phyloP scores from a whole-genome alignment of 2,888 invertebrate species.

The Spodoptera picta region DNA sequence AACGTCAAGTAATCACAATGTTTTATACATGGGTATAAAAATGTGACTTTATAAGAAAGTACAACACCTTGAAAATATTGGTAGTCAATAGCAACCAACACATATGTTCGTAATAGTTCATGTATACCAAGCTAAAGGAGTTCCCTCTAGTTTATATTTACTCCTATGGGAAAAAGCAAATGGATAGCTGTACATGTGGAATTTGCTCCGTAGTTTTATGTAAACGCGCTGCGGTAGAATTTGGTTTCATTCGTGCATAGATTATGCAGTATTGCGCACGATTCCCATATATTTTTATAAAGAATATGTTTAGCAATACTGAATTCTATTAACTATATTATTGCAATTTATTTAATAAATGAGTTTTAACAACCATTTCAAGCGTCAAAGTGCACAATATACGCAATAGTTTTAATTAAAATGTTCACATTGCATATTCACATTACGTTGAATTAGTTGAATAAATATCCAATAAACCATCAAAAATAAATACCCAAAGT shows the following conservation, averaged over 20 bases:
- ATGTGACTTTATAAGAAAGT: too few relatives aligned
- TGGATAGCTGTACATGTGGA: slow-evolving; percentile 7
- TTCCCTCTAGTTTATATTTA: slow-evolving; percentile 14
- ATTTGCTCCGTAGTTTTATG: slow-evolving; percentile 13
- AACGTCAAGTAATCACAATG: too few relatives aligned
- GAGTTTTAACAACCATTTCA: too few relatives aligned
- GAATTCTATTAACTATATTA: too few relatives aligned
- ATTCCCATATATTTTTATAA: slow-evolving; percentile 3
- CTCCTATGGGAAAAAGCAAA: slow-evolving; percentile 19
- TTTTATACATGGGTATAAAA: too few relatives aligned
- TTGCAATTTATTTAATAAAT: too few relatives aligned
- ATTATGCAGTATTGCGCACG: background rate
- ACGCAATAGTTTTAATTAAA: too few relatives aligned
- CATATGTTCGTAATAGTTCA: background rate
- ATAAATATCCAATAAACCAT: slow-evolving; percentile 1
- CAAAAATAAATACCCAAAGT: background rate
- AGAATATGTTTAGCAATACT: background rate
- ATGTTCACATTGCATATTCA: background rate
- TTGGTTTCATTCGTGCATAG: slow-evolving; percentile 14
- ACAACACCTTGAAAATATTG: too few relatives aligned
- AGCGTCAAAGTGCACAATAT: too few relatives aligned
- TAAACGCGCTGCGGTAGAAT: slow-evolving; percentile 16
- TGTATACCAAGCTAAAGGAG: slow-evolving; percentile 2
- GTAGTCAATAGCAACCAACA: background rate
- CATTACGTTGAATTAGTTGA: background rate